A percentile compares a stretch with the other conserved stretches of the same genome.
These are phyloP conservation scores for Channa argus DNA, from an alignment of 2,113 vertebrate genomes.

Conservation along the genomic window DNA sequence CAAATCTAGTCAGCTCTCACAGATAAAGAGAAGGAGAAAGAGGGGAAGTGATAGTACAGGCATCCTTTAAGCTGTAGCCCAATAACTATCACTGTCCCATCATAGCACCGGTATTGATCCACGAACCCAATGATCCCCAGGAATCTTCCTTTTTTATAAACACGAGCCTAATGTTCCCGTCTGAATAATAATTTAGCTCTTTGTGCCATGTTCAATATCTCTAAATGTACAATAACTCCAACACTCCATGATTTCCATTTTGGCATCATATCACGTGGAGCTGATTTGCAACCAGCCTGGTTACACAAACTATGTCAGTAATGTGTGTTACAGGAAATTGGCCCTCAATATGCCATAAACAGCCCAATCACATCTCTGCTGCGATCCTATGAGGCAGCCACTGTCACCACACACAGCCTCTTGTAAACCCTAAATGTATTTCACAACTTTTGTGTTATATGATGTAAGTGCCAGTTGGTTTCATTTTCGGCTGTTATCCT, in stretches of 20 bases:
- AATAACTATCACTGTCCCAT: conserved; percentile 78
- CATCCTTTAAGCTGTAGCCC: conserved; percentile 68
- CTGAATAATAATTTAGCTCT: background rate
- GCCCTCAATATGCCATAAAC: conserved; percentile 2
- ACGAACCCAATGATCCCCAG: conserved; percentile 61
- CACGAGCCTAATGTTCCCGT: conserved; percentile 16
- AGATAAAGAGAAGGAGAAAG: background rate
- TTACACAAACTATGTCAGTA: conserved; percentile 4
- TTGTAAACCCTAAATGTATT: background rate
- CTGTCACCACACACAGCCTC: background rate
- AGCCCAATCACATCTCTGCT: conserved; percentile 3
- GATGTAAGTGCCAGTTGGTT: background rate
- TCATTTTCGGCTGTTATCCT: too few species aligned
- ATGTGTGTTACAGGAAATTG: conserved; percentile 18
- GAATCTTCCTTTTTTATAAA: conserved; percentile 61
- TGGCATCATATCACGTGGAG: background rate
- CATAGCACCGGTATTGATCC: conserved; percentile 72
- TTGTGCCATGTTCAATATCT: background rate
- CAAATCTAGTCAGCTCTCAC: background rate
- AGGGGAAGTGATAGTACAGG: conserved; percentile 50
- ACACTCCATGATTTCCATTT: background rate
- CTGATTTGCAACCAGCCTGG: background rate
- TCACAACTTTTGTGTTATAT: background rate
- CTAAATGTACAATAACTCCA: too few species aligned
- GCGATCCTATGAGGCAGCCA: background rate